phyloP scores from a whole-genome alignment of 2,888 invertebrate species.

The Pyrrhia umbra region DNA sequence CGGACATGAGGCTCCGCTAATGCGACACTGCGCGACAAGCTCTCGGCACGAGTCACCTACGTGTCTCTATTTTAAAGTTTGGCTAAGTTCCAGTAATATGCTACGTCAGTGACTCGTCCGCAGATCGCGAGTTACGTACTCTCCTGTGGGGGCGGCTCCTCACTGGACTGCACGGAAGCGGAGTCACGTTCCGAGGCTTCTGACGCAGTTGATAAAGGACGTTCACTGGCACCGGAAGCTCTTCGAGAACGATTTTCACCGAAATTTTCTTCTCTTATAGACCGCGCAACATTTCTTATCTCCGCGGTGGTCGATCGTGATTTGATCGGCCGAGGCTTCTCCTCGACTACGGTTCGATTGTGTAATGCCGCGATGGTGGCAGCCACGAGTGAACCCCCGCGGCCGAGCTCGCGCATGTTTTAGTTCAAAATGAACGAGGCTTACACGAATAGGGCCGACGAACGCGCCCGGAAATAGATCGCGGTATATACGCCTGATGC shows the following conservation, averaged over 20 bases:
- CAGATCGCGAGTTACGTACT: constrained; percentile 86
- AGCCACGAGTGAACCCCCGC: constrained; percentile 91
- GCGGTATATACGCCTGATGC: constrained; percentile 82
- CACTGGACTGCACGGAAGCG: constrained; percentile 88
- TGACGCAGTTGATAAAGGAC: constrained; percentile 86
- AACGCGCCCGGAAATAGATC: constrained; percentile 89
- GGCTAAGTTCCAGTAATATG: constrained; percentile 86
- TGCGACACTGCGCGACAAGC: constrained; percentile 89
- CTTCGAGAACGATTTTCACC: constrained; percentile 76
- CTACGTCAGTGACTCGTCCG: constrained; percentile 87
- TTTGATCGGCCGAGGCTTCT: constrained; percentile 79
- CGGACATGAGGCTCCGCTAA: constrained; percentile 87
- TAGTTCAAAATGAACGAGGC: constrained; percentile 86
- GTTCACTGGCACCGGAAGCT: constrained; percentile 83
- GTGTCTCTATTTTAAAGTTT: constrained; percentile 88
- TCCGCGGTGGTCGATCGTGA: constrained; percentile 74
- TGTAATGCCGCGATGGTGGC: constrained; percentile 88
- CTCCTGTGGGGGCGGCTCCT: constrained; percentile 87
- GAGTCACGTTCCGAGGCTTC: constrained; percentile 87
- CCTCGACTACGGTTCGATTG: constrained; percentile 82
- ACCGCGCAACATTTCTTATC: constrained; percentile 73
- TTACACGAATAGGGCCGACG: constrained; percentile 85
- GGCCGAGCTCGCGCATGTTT: constrained; percentile 90
- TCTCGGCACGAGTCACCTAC: constrained; percentile 85
- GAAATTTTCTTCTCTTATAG: constrained; percentile 71